These are phyloP conservation scores for Caenorhabditis tropicalis DNA, from an alignment of 1,140 invertebrate genomes.

Conservation along the genomic window DNA sequence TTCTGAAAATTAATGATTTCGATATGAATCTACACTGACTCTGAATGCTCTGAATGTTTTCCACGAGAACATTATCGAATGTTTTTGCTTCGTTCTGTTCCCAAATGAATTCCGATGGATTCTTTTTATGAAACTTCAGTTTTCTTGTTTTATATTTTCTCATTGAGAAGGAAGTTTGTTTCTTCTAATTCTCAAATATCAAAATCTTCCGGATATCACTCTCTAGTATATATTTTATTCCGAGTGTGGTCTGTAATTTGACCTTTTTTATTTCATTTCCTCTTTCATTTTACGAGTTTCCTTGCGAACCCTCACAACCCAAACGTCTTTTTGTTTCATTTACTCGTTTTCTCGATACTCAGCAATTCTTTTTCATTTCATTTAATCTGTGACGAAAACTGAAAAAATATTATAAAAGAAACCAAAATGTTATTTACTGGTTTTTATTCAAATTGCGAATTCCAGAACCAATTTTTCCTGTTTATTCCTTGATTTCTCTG, in stretches of 20 bases:
- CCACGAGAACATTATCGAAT: no score
- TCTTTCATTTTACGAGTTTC: no score
- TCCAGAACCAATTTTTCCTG: no score
- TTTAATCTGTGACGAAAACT: neutral
- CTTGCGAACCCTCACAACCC: neutral
- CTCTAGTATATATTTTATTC: neutral
- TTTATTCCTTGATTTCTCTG: no score
- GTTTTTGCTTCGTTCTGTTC: no score
- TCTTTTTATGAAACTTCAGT: neutral
- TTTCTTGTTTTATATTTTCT: neutral
- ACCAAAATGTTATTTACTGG: no score
- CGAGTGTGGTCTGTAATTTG: neutral
- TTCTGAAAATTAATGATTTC: no score
- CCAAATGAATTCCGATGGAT: no score
- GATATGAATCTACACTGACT: no score
- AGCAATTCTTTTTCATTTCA: neutral
- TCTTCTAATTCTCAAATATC: neutral
- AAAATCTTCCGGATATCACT: constrained; percentile 1
- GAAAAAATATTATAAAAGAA: neutral
- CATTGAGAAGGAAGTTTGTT: neutral
- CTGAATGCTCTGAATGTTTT: no score
- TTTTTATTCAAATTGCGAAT: no score
- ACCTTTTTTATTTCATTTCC: neutral
- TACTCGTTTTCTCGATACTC: neutral
- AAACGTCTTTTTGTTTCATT: neutral